phyloP scores from a whole-genome alignment of 2,113 vertebrate genomes.

The Microcebus lehilahytsara region DNA sequence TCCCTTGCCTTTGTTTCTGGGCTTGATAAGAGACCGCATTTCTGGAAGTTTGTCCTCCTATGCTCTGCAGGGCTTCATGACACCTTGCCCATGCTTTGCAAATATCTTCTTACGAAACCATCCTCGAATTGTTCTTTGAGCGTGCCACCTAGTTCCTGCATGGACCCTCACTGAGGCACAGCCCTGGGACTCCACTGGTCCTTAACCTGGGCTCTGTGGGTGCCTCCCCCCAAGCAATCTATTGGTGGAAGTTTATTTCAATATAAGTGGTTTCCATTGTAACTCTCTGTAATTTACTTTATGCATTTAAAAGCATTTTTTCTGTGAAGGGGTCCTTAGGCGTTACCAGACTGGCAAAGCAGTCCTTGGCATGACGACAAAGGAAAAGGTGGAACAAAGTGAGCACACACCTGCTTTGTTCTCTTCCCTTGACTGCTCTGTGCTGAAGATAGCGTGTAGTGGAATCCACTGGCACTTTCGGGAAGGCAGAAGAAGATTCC shows the following conservation, averaged over 20 bases:
- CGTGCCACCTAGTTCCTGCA: not conserved
- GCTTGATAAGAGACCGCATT: not conserved
- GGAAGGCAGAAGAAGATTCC: not conserved
- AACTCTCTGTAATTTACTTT: not conserved
- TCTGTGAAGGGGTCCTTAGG: not conserved
- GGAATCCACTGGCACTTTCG: not conserved
- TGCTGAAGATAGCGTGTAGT: not conserved
- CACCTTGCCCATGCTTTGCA: not conserved
- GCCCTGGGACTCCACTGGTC: not conserved
- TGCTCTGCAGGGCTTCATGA: not conserved
- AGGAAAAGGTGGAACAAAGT: not conserved
- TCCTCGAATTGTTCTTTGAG: not conserved
- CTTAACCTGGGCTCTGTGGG: not conserved
- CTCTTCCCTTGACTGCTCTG: not conserved
- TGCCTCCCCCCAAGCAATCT: accelerated
- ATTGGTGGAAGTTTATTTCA: not conserved
- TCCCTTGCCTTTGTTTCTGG: not conserved
- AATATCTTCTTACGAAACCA: not conserved
- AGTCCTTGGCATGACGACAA: not conserved
- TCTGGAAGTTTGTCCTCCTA: not conserved
- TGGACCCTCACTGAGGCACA: too few species aligned
- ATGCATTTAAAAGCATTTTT: not conserved
- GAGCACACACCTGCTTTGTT: not conserved
- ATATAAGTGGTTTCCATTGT: not conserved
- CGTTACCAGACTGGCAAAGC: not conserved